These are phyloP conservation scores for Agriopis leucophaearia DNA, from an alignment of 2,888 invertebrate species.

Conservation along the genomic window DNA sequence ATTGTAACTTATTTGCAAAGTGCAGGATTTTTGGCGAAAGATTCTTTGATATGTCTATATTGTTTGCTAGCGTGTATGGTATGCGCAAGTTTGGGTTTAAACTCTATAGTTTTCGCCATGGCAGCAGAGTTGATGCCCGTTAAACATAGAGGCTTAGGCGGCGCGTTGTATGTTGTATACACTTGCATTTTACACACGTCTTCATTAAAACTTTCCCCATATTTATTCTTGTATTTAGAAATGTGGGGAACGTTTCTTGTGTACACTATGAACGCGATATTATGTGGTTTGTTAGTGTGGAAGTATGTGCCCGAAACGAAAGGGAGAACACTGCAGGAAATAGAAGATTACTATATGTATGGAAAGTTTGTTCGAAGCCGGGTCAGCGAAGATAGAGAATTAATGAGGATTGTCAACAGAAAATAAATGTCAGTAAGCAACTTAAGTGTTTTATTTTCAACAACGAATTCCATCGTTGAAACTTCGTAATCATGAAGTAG, in stretches of 20 bases:
- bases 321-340: constrained; percentile 41
- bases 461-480: neutral
- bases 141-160: constrained; percentile 45
- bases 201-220: constrained; percentile 43
- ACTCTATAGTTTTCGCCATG: constrained; percentile 31
- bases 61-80: constrained; percentile 37
- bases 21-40: constrained; percentile 20
- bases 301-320: constrained; percentile 45
- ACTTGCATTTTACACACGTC: constrained; percentile 38
- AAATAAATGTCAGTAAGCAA: neutral
- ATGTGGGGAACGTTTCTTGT: constrained; percentile 45
- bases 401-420: neutral
- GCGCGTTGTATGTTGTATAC: constrained; percentile 38
- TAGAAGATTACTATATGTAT: constrained; percentile 41
- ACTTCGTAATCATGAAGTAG: no score
- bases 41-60: constrained; percentile 37
- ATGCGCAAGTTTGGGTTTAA: constrained; percentile 34
- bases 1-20: constrained; percentile 35
- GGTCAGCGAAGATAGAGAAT: neutral
- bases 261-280: constrained; percentile 30
- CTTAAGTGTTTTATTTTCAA: neutral
- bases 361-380: constrained; percentile 29
- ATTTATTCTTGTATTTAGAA: constrained; percentile 39
- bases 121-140: constrained; percentile 45
- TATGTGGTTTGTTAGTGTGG: constrained; percentile 39